Base-by-base conservation (phyloP, 2,888 invertebrate species). In the Ochropleura plecta region DNA sequence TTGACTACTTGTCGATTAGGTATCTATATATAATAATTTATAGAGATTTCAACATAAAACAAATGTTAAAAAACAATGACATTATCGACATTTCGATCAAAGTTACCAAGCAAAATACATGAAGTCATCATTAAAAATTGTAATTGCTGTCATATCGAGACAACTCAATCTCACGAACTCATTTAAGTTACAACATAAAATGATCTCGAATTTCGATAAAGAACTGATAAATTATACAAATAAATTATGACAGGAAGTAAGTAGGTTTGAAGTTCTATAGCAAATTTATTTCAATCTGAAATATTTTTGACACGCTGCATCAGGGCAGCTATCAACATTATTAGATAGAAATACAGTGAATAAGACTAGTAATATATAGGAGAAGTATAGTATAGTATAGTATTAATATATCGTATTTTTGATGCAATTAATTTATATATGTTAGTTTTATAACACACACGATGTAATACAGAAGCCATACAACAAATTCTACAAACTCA, bases 41-140 rank as follows among this genome's bases (percentile, higher is more conserved):
- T 42, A 20, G 12, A 62, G 5, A 72, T 73, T 63, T 14, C 9
- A 12, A 7, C 40, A 40, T n/a, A 71, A 71, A 20, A 20, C 9
- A 46, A 67, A 42, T 57, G 14, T 49, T 42, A 30, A 53, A 53
- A 57, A 49, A 64, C 10, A 9, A 3, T 8, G 18, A 64, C 42
- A 30, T 57, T 57, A 73, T 74, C 70, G 10, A 51, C 16, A 44
- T 44, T 49, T 55, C 18, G 18, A 73, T 73, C 48, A 49, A 63
- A 46, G 40, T 53, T 68, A 46, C 4, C 30, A 48, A 40, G 5
- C 40, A 30, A 30, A 30, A 16, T 8, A 42, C 18, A 63, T 16
- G 57, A 30, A 20, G 9, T 12, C n/a, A 57, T 64, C 16, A 63
- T 74, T 64, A 30, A 16, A 73, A 74, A 73, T 73, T 30, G 16